A percentile compares a stretch with the other conserved stretches of the same genome.
Evolutionary conservation across 2,797 vertebrate species (phyloP).

Genomic region (Sparus aurata): DNA sequence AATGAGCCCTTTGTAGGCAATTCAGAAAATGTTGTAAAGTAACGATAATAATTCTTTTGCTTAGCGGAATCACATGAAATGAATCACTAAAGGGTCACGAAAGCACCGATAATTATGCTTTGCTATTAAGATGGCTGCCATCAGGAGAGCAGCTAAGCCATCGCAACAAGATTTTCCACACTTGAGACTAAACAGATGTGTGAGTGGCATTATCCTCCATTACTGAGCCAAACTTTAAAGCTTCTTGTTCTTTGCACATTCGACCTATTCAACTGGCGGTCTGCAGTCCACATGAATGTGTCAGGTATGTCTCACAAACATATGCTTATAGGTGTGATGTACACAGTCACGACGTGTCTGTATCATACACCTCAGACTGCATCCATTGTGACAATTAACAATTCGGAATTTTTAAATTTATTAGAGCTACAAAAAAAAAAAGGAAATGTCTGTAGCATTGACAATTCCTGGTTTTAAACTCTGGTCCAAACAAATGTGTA

Average conservation of each 20-base stretch:
- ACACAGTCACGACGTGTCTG: too few species aligned
- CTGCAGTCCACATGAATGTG: too few species aligned
- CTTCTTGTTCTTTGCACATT: constrained; percentile 4
- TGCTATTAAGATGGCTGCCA: constrained; percentile 43
- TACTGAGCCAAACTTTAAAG: constrained; percentile 11
- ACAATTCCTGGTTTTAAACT: too few species aligned
- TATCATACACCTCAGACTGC: too few species aligned
- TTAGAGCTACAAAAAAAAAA: too few species aligned
- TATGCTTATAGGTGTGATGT: too few species aligned
- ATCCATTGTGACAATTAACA: too few species aligned
- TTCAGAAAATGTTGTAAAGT: neutral
- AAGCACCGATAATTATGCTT: constrained; percentile 21
- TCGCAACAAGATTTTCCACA: constrained; percentile 30
- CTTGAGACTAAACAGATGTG: neutral
- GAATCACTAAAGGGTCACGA: neutral
- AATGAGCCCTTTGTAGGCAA: neutral
- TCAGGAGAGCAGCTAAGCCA: constrained; percentile 8
- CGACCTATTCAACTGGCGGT: too few species aligned
- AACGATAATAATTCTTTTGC: constrained; percentile 9
- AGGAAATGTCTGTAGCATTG: too few species aligned
- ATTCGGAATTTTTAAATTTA: too few species aligned
- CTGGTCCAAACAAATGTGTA: too few species aligned
- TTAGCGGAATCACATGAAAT: constrained; percentile 18
- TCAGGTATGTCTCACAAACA: too few species aligned
- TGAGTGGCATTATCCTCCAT: neutral